These are phyloP conservation scores for Lithophane socia DNA, from an alignment of 2,888 invertebrate species.

Conservation along the genomic window DNA sequence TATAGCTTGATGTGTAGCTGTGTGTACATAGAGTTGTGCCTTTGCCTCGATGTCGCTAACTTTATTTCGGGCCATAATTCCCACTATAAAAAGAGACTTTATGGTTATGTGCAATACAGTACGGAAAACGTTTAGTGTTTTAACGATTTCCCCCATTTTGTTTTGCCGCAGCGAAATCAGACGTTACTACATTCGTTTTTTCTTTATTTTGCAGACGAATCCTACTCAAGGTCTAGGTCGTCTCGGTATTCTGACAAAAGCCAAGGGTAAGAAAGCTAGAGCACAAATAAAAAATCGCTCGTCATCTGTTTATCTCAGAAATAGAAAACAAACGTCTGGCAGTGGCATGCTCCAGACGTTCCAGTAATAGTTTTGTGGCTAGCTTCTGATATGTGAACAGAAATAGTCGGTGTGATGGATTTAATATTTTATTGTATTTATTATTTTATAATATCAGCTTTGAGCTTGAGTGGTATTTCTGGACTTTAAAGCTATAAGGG, in stretches of 20 bases:
- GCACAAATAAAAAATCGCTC: constrained; percentile 30
- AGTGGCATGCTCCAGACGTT: constrained; percentile 46
- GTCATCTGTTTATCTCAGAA: constrained; percentile 40
- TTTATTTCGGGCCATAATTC: constrained; percentile 44
- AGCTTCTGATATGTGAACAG: constrained; percentile 2
- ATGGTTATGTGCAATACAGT: constrained; percentile 31
- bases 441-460: neutral
- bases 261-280: constrained; percentile 32
- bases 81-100: constrained; percentile 35
- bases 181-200: neutral
- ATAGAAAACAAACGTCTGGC: constrained; percentile 55
- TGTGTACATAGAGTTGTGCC: neutral
- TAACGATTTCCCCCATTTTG: constrained; percentile 31
- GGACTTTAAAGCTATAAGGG: neutral
- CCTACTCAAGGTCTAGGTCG: constrained; percentile 10
- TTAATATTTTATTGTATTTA: constrained; percentile 1
- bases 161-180: constrained; percentile 24
- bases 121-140: constrained; percentile 36
- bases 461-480: neutral
- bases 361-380: constrained; percentile 48
- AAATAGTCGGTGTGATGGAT: constrained; percentile 37
- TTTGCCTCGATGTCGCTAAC: constrained; percentile 21
- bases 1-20: no score
- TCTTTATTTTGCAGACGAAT: constrained; percentile 16
- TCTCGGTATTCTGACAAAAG: constrained; percentile 24